Base-by-base conservation (phyloP, 2,113 vertebrate genomes). In the Psilopsiagon aurifrons region DNA sequence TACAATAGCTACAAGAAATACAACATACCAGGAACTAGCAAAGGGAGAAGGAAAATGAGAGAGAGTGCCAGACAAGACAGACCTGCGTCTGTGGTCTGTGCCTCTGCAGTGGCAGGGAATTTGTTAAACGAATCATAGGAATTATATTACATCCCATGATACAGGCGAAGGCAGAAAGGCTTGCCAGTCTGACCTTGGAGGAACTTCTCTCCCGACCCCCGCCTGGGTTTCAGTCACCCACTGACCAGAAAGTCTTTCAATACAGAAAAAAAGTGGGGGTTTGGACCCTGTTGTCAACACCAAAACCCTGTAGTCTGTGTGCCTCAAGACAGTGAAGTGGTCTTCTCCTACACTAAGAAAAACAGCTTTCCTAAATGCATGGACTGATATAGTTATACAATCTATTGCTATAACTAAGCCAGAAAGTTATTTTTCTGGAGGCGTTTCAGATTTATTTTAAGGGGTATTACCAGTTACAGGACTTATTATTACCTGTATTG, bases 141-240 rank as follows among this genome's bases (percentile, higher is more conserved):
- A 95, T 97, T 97, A 94, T 92, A 94, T 96, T 97, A 96, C 96
- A 6, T 68, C 93, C 95, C 92, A 96, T 95, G 94, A 96, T 94
- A 89, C 66, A 86, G 57, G 47, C 86, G 85, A 92, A 95, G 81
- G 77, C 91, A 84, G 89, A 92, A 91, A 94, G 78, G 67, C 83
- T 95, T 94, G 89, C 77, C 91, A 95, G 52, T 89, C 66, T 95
- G 92, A 95, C 95, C 94, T 95, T 78, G 88, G 27, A 95, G 25
- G 74, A 94, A 89, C 83, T 95, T 88, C 68, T 60, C 31, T 94
- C 55, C 64, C 1, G 43, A 94, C 83, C 86, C 80, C 73, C 4
- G 2, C n/a, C 47, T 60, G 39, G 33, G 27, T 64, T 95, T 92
- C 55, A 89, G 41, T 22, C 94, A 84, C 43, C 82, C 81, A 94